These are phyloP conservation scores for Sprattus sprattus DNA, from an alignment of 2,113 vertebrate genomes.

Conservation along the genomic window DNA sequence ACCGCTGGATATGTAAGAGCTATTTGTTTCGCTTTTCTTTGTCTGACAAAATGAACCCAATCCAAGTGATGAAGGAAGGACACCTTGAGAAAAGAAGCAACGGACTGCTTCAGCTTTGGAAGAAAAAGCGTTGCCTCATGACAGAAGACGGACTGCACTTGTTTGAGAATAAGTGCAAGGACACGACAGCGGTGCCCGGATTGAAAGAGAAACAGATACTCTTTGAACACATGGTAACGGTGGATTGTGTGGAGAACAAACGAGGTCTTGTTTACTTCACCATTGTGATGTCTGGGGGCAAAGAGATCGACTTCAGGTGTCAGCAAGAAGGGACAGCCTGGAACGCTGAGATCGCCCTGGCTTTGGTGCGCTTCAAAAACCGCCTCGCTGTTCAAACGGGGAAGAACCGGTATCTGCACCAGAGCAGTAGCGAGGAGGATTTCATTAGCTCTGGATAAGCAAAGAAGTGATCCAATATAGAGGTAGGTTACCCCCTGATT, in stretches of 20 bases:
- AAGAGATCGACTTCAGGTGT: slow-evolving; percentile 91
- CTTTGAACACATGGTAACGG: slow-evolving; percentile 84
- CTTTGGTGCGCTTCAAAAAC: slow-evolving; percentile 91
- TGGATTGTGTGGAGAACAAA: slow-evolving; percentile 94
- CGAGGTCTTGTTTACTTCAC: slow-evolving; percentile 89
- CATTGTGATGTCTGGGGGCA: slow-evolving; percentile 83
- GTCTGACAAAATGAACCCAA: slow-evolving; percentile 67
- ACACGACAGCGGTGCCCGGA: slow-evolving; percentile 34
- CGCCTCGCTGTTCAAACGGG: slow-evolving; percentile 84
- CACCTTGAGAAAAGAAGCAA: slow-evolving; percentile 91
- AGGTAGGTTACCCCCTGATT: neutral
- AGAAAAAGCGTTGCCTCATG: slow-evolving; percentile 88
- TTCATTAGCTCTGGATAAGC: neutral
- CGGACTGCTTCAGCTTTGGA: slow-evolving; percentile 92
- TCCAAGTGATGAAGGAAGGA: slow-evolving; percentile 81
- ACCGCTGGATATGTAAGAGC: neutral
- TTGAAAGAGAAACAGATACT: slow-evolving; percentile 81
- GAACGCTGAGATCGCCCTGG: slow-evolving; percentile 89
- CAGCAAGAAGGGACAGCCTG: slow-evolving; percentile 84
- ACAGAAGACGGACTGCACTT: slow-evolving; percentile 85
- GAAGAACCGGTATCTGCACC: slow-evolving; percentile 73
- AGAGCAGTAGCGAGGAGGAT: slow-evolving; percentile 65
- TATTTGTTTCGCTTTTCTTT: neutral
- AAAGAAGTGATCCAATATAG: neutral
- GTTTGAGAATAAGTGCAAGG: slow-evolving; percentile 52